phyloP scores from a whole-genome alignment of 2,888 invertebrate species.

The Drosophila prolongata region DNA sequence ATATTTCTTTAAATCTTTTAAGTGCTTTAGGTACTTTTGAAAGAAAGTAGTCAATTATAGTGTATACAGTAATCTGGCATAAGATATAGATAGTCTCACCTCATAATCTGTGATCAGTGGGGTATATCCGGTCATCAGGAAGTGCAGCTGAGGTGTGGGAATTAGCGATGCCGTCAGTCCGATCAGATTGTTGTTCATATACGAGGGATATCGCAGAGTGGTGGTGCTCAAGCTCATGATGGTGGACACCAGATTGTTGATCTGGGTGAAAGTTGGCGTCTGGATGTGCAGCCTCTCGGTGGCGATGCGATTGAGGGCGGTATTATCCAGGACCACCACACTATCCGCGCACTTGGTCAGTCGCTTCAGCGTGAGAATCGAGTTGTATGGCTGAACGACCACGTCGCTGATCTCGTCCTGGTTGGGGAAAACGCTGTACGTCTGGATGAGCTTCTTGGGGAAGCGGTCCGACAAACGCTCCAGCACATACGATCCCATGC shows the following conservation, averaged over 20 bases:
- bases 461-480: slow-evolving; percentile 96
- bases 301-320: slow-evolving; percentile 97
- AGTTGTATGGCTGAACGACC: slow-evolving; percentile 98
- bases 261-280: slow-evolving; percentile 98
- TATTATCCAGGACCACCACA: slow-evolving; percentile 98
- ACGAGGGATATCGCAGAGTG: slow-evolving; percentile 95
- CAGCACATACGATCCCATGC: slow-evolving; percentile 98
- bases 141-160: slow-evolving; percentile 98
- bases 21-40: too few species aligned
- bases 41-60: too few species aligned
- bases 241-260: slow-evolving; percentile 98
- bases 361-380: slow-evolving; percentile 95
- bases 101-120: slow-evolving; percentile 96
- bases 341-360: slow-evolving; percentile 98
- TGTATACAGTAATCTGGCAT: not conserved
- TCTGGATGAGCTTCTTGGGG: slow-evolving; percentile 98
- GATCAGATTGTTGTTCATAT: slow-evolving; percentile 99
- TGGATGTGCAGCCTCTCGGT: slow-evolving; percentile 97
- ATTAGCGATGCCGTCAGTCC: slow-evolving; percentile 97
- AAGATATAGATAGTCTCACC: slow-evolving; percentile 52
- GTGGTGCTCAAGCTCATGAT: slow-evolving; percentile 99
- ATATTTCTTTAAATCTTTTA: too few species aligned
- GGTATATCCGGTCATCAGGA: slow-evolving; percentile 99
- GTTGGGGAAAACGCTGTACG: slow-evolving; percentile 99
- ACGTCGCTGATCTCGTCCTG: slow-evolving; percentile 98